Evolutionary conservation across 2,113 vertebrate genomes (phyloP).

Genomic region (Podilymbus podiceps): DNA sequence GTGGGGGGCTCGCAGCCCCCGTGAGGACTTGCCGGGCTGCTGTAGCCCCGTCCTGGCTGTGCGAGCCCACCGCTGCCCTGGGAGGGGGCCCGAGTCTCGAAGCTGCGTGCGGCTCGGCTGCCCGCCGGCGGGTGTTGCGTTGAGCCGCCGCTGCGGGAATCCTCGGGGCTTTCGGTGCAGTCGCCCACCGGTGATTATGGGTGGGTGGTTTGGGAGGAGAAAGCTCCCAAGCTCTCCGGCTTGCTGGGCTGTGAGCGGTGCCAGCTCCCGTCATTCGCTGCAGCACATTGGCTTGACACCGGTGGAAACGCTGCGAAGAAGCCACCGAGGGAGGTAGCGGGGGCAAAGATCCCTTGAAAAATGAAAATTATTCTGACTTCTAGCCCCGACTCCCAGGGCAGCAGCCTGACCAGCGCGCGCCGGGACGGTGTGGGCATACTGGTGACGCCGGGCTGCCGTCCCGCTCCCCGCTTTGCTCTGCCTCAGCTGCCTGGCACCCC

Average conservation of each 20-base stretch:
- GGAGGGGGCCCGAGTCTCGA: neutral
- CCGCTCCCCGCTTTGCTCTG: neutral
- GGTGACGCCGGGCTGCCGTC: neutral
- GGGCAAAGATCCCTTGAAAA: neutral
- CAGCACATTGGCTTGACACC: neutral
- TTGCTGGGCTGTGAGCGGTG: neutral
- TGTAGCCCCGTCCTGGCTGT: neutral
- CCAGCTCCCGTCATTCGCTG: neutral
- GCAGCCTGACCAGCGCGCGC: neutral
- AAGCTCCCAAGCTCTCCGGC: neutral
- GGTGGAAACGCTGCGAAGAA: neutral
- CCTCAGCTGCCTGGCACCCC: neutral
- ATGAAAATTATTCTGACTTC: neutral
- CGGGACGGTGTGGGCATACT: rapidly evolving
- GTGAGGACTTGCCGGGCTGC: neutral
- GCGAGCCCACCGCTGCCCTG: neutral
- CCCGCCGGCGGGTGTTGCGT: rapidly evolving
- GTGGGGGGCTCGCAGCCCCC: neutral
- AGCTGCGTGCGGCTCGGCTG: rapidly evolving
- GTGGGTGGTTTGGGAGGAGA: neutral
- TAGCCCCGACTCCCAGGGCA: neutral
- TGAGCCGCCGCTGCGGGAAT: neutral
- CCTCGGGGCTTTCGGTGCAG: neutral
- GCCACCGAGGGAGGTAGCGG: neutral
- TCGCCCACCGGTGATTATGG: rapidly evolving